These are phyloP conservation scores for Myanophis thanlyinensis DNA, from an alignment of 2,113 vertebrate genomes.

Conservation along the genomic window DNA sequence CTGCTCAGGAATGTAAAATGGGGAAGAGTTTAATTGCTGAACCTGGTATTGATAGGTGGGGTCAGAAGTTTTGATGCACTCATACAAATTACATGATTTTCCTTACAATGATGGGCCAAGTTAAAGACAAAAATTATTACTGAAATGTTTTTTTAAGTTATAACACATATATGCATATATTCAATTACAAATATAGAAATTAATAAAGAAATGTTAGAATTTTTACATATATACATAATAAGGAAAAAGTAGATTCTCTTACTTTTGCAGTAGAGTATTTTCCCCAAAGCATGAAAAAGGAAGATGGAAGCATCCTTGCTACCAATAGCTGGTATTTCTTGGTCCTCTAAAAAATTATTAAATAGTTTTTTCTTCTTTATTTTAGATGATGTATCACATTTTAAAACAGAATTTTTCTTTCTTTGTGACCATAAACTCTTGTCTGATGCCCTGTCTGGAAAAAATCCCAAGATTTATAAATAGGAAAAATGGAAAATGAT, in stretches of 20 bases:
- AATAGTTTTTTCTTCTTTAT: conserved; percentile 66
- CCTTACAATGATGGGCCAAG: not conserved
- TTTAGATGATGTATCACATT: conserved; percentile 65
- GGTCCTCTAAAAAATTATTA: conserved; percentile 58
- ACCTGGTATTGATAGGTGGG: not conserved
- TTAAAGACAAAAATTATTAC: not conserved
- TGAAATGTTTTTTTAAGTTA: not conserved
- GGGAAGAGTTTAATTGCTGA: not conserved
- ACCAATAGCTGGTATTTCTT: conserved; percentile 79
- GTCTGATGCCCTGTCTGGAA: conserved; percentile 67
- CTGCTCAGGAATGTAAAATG: not conserved
- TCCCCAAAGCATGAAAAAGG: conserved; percentile 94
- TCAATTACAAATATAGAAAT: not conserved
- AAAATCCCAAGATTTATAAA: not conserved
- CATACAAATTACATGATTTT: not conserved
- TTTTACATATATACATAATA: not conserved
- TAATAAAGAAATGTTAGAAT: not conserved
- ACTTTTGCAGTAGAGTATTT: conserved; percentile 97
- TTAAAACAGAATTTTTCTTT: conserved; percentile 59
- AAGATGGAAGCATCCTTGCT: conserved; percentile 92
- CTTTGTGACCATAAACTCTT: conserved; percentile 67
- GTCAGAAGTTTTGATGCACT: not conserved
- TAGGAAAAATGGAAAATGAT: conserved; percentile 2
- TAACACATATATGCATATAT: not conserved
- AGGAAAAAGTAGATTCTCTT: conserved; percentile 57